phyloP scores from a whole-genome alignment of 2,113 vertebrate genomes.

The Pachycephala philippinensis region DNA sequence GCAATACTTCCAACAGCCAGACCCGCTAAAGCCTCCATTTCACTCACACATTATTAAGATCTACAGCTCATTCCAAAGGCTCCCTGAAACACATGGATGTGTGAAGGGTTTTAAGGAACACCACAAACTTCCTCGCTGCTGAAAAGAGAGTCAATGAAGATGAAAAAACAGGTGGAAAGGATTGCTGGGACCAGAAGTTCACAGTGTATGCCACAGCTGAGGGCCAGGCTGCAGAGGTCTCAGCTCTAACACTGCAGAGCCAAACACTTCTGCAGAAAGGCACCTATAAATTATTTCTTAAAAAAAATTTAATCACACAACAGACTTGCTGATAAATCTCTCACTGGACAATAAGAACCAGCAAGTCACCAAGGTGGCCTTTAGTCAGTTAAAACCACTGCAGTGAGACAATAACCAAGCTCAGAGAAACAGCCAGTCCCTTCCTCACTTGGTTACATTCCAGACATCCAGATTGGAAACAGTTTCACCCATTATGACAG shows the following conservation, averaged over 20 bases:
- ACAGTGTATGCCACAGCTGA: not conserved
- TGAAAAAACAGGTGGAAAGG: not conserved
- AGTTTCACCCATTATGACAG: fast-evolving
- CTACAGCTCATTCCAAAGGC: not conserved
- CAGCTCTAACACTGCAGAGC: not conserved
- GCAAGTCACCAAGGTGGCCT: not conserved
- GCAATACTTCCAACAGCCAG: not conserved
- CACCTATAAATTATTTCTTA: not conserved
- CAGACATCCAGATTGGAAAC: fast-evolving
- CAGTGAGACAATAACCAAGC: not conserved
- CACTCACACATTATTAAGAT: not conserved
- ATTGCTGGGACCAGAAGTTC: not conserved
- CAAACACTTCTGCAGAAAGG: not conserved
- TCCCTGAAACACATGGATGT: fast-evolving
- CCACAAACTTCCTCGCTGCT: not conserved
- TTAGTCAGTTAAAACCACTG: not conserved
- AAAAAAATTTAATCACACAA: not conserved
- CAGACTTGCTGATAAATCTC: not conserved
- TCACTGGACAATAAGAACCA: not conserved
- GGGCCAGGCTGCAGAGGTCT: not conserved
- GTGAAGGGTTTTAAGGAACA: not conserved
- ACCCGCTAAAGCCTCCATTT: not conserved
- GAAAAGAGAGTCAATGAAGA: not conserved
- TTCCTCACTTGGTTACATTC: not conserved
- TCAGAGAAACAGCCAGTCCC: not conserved